Conservation (phyloP, 2,113 vertebrate genomes). For the Dicaeum eximium region DNA sequence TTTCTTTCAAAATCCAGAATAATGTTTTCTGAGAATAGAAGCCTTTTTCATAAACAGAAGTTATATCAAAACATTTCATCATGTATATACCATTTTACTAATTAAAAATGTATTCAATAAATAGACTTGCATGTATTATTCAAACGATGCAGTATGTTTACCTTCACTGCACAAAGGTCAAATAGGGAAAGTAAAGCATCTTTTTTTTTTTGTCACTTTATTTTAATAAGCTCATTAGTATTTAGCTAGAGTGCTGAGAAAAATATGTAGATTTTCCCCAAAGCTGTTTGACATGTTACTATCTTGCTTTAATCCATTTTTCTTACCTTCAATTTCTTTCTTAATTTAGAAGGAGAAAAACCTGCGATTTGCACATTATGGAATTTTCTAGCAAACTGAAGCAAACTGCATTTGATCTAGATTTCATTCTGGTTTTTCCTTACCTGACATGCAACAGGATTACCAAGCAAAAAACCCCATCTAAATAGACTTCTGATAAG, state of each 20-base stretch:
- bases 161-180: conserved; percentile 25
- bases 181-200: conserved; percentile 6
- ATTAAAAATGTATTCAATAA: not conserved
- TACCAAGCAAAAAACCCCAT: not conserved
- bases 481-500: not conserved
- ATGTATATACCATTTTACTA: not conserved
- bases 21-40: not conserved
- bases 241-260: not conserved
- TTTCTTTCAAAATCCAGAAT: not conserved
- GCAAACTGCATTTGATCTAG: not conserved
- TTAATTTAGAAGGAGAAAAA: not conserved
- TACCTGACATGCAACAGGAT: not conserved
- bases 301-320: not conserved
- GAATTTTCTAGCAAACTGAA: not conserved
- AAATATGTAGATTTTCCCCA: not conserved
- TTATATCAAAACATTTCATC: not conserved
- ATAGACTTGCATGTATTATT: conserved; percentile 6
- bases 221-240: conserved; percentile 36
- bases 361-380: rapidly evolving
- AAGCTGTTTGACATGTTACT: not conserved
- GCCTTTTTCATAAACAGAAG: not conserved
- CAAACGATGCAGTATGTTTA: conserved; percentile 35
- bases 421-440: not conserved
- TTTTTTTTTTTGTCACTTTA: not conserved
- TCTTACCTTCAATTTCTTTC: not conserved